Conservation (phyloP, 1,140 invertebrate genomes). For the Trypoxylus dichotomus region DNA sequence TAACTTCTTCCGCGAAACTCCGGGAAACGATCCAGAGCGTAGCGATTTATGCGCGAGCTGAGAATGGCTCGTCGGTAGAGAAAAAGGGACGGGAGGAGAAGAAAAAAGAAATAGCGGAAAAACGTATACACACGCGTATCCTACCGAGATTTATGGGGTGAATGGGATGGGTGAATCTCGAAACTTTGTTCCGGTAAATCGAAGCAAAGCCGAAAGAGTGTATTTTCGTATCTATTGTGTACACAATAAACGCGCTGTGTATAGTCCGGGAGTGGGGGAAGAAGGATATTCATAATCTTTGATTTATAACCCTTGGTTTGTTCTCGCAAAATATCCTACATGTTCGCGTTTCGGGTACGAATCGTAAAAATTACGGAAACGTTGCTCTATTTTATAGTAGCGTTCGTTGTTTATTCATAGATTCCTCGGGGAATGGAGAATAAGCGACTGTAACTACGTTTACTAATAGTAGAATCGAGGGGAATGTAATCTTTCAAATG, state of each 20-base stretch:
- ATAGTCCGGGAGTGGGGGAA: too few relatives aligned
- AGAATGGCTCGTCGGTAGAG: neutral
- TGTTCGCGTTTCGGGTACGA: too few relatives aligned
- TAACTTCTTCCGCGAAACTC: neutral
- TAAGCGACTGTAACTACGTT: too few relatives aligned
- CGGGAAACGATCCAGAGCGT: too few relatives aligned
- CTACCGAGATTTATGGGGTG: neutral
- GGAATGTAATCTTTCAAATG: too few relatives aligned
- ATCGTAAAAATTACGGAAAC: too few relatives aligned
- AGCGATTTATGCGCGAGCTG: neutral
- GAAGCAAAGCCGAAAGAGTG: neutral
- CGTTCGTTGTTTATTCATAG: too few relatives aligned
- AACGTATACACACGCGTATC: neutral
- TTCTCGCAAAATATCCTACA: neutral
- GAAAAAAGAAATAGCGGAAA: neutral
- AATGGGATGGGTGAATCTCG: neutral
- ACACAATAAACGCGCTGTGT: neutral
- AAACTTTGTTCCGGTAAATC: neutral
- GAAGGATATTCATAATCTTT: neutral
- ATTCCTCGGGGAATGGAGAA: too few relatives aligned
- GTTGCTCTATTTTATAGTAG: too few relatives aligned
- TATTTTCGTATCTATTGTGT: neutral
- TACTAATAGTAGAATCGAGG: too few relatives aligned
- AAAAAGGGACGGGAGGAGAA: neutral
- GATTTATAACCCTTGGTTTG: neutral